phyloP scores from a whole-genome alignment of 2,797 vertebrate genomes.

The Chiloscyllium punctatum region DNA sequence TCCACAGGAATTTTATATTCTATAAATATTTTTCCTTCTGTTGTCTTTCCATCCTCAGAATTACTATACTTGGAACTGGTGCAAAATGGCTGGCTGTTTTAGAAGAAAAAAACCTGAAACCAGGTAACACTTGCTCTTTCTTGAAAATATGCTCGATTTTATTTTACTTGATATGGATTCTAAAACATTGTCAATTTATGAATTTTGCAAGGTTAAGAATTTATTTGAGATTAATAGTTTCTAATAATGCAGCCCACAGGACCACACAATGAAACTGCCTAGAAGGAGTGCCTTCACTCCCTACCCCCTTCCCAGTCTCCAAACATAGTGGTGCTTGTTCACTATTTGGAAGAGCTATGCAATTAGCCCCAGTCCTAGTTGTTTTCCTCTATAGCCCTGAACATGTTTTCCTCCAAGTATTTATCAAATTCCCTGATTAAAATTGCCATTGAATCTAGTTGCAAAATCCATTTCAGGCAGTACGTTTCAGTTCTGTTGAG shows the following conservation, averaged over 20 bases:
- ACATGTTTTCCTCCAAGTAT: neutral
- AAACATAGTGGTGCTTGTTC: neutral
- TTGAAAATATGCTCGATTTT: neutral
- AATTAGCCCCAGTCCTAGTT: neutral
- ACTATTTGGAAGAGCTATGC: too few relatives aligned
- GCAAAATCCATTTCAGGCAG: neutral
- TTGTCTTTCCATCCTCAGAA: conserved; percentile 55
- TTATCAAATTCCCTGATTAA: neutral
- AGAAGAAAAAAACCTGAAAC: conserved; percentile 80
- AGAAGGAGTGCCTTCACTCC: neutral
- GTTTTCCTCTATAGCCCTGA: neutral
- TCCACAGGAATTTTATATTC: too few relatives aligned
- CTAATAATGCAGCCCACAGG: neutral
- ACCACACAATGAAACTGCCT: neutral
- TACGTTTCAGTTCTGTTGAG: neutral
- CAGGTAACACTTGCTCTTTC: conserved; percentile 60
- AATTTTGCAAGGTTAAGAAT: neutral
- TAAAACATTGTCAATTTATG: neutral
- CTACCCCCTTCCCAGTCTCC: too few relatives aligned
- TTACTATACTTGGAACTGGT: conserved; percentile 87
- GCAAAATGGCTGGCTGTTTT: conserved; percentile 91
- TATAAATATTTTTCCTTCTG: neutral
- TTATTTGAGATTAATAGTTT: neutral
- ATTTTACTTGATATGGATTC: neutral
- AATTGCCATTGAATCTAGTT: neutral